Evolutionary conservation across 2,113 vertebrate species (phyloP).

Genomic region (Epinephelus cyanopodus): DNA sequence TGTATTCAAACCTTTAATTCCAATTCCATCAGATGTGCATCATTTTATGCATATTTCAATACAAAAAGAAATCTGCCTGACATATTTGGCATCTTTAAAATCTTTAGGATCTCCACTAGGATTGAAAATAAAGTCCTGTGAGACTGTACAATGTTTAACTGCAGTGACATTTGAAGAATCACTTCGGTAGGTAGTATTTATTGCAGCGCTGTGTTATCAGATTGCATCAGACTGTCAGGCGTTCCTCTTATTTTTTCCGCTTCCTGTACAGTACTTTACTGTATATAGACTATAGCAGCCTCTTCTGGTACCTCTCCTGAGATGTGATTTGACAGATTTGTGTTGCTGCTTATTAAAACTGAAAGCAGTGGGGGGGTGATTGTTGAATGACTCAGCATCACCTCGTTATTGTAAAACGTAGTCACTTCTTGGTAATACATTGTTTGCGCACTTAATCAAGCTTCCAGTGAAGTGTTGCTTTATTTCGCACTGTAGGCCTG

Average conservation of each 20-base stretch:
- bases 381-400: constrained; percentile 42
- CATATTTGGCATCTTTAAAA: background rate
- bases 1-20: background rate
- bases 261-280: background rate
- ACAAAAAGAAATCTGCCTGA: background rate
- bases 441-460: background rate
- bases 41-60: background rate
- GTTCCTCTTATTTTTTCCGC: background rate
- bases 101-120: background rate
- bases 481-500: background rate
- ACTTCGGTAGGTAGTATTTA: background rate
- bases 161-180: background rate
- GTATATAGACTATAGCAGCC: background rate
- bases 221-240: background rate
- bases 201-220: background rate
- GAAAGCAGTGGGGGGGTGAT: background rate
- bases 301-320: too few relatives aligned
- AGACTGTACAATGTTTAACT: background rate
- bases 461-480: background rate
- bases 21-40: background rate
- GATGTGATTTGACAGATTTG: constrained; percentile 22
- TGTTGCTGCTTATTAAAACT: background rate
- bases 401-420: constrained; percentile 18
- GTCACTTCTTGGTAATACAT: constrained; percentile 38
- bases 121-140: background rate